Conservation (phyloP, 2,888 invertebrate genomes). For the Dione vanillae region DNA sequence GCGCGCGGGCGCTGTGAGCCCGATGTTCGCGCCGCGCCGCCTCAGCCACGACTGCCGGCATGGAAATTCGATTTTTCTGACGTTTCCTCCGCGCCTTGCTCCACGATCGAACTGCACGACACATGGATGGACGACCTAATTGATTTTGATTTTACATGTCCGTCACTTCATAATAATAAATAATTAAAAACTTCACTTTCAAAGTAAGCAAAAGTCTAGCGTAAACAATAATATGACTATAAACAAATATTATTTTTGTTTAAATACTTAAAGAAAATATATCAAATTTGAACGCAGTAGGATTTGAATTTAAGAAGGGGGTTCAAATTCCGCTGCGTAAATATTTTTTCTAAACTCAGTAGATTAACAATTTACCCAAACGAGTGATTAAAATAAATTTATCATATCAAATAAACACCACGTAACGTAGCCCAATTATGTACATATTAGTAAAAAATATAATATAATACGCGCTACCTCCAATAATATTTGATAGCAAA, state of each 20-base stretch:
- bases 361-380: too few relatives aligned
- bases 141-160: constrained; percentile 82
- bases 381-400: constrained; percentile 60
- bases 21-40: constrained; percentile 80
- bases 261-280: too few relatives aligned
- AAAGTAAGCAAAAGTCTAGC: neutral
- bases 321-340: too few relatives aligned
- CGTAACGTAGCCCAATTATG: neutral
- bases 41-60: constrained; percentile 80
- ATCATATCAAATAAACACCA: neutral
- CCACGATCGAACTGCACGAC: constrained; percentile 82
- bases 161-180: constrained; percentile 70
- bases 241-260: neutral
- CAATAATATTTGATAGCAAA: constrained; percentile 22
- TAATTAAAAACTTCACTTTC: constrained; percentile 66
- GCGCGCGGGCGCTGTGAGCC: constrained; percentile 76
- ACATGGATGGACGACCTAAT: constrained; percentile 69
- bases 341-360: too few relatives aligned
- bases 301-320: too few relatives aligned
- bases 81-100: constrained; percentile 83
- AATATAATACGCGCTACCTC: neutral
- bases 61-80: constrained; percentile 84
- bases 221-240: neutral
- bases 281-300: too few relatives aligned
- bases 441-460: constrained; percentile 8